Evolutionary conservation across 2,113 vertebrate genomes (phyloP), one percentile per base, ranked within the genome.

Genomic region (Gobio gobio): DNA sequence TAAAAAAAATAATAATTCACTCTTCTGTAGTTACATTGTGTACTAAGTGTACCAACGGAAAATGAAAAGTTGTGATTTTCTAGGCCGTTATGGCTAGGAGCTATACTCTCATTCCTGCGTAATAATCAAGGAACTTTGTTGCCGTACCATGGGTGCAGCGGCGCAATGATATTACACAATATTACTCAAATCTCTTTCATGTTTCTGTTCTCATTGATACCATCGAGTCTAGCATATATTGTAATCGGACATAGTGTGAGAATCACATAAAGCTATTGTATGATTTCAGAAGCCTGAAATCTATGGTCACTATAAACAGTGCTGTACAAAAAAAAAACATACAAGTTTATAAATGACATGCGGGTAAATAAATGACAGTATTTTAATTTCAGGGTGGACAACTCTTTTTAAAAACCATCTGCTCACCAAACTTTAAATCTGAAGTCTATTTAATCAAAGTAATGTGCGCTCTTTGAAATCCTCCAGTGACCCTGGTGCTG

Each of bases 401-500:
- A 58, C 0, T 1, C 33, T 22, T 59, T 56, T 43, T 36, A 26
- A 63, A 63, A 18, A 45, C 22, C 77, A 79, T 63, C 56, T 79
- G 77, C 56, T 26, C 22, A 45, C 7, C 36, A 79, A 61, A 63
- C 7, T 26, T 16, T 79, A 10, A 63, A 22, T 58, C 18, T n/a
- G 54, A 64, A 33, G 20, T 70, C 26, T n/a, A 43, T 83, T 87
- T 80, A 79, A 84, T 84, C 66, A 87, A 86, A 68, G 14, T 83
- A 43, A 16, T 36, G 61, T 47, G 70, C 1, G 0, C 73, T 78
- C 61, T 78, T 51, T 68, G 54, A 76, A 36, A 40, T 56, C 14
- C 9, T 77, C 76, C 13, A 43, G 26, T 74, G 47, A 83, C 84
- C 73, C 87, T 56, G 54, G 7, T 56, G 54, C 54, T 59, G 43